Percentiles rank a stretch among this genome's conserved stretches.
These are phyloP conservation scores for Halichoerus grypus DNA, from an alignment of 2,113 vertebrate species.

Conservation along the genomic window DNA sequence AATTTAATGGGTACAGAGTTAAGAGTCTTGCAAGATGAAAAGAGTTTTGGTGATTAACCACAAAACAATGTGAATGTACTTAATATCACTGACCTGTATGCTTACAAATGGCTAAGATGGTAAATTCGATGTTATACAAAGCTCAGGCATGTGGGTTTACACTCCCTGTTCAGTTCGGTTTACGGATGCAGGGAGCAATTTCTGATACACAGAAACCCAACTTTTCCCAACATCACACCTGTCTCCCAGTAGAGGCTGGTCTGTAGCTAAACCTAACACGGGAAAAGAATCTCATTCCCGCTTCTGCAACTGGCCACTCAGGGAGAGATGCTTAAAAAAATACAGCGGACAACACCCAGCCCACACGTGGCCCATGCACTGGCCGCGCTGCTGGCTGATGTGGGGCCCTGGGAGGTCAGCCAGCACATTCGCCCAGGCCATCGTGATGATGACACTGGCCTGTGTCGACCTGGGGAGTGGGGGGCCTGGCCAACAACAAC, in stretches of 20 bases:
- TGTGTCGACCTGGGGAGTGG: neutral
- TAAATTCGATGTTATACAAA: neutral
- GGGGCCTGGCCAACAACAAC: neutral
- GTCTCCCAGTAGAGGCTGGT: neutral
- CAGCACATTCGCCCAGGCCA: neutral
- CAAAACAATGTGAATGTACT: neutral
- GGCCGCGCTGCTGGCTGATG: neutral
- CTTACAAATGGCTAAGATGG: no score
- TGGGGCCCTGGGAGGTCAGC: neutral
- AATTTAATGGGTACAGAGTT: neutral
- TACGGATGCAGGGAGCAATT: fast-evolving
- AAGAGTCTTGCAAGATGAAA: neutral
- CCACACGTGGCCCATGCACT: fast-evolving
- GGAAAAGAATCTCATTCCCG: neutral
- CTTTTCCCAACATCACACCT: neutral
- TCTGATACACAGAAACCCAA: neutral
- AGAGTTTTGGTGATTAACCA: neutral
- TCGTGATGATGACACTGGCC: neutral
- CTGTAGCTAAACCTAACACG: neutral
- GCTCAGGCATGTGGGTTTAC: fast-evolving
- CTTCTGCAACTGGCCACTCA: neutral
- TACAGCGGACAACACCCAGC: neutral
- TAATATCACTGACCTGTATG: neutral
- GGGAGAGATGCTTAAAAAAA: neutral
- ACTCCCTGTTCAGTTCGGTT: neutral